A percentile compares a stretch with the other conserved stretches of the same genome.
phyloP scores from a whole-genome alignment of 2,797 vertebrate species.

The Enteromius paludinosus region DNA sequence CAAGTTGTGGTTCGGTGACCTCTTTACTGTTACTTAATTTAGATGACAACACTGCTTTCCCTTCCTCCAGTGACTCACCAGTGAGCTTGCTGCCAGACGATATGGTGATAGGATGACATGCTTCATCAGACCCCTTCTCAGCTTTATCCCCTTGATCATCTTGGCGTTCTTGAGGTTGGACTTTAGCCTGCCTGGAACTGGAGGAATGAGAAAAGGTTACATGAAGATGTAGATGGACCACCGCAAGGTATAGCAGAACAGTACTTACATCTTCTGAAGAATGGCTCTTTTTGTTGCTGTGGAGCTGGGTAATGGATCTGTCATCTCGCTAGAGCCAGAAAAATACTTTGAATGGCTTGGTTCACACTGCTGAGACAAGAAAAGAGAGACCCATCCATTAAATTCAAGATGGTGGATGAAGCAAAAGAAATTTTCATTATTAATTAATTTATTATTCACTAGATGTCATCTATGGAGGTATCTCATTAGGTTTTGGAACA shows the following conservation, averaged over 20 bases:
- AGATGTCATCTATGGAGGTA: neutral
- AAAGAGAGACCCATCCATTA: slow-evolving; percentile 74
- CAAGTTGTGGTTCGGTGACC: neutral
- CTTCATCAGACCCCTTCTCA: slow-evolving; percentile 23
- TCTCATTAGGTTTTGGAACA: neutral
- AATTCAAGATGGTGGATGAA: slow-evolving; percentile 3
- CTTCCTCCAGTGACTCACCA: neutral
- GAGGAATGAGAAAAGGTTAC: slow-evolving; percentile 57
- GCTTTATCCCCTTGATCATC: slow-evolving; percentile 47
- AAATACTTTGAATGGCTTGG: slow-evolving; percentile 82
- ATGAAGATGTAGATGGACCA: slow-evolving; percentile 57
- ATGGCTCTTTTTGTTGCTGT: slow-evolving; percentile 75
- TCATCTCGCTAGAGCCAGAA: slow-evolving; percentile 75
- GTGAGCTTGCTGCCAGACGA: neutral
- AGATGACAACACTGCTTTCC: neutral
- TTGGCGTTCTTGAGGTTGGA: slow-evolving; percentile 55
- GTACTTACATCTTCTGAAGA: slow-evolving; percentile 81
- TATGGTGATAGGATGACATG: neutral
- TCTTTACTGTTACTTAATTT: slow-evolving; percentile 17
- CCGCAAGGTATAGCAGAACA: slow-evolving; percentile 69
- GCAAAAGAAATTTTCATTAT: neutral
- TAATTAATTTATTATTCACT: neutral
- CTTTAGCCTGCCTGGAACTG: slow-evolving; percentile 72
- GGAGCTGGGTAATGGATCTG: slow-evolving; percentile 72
- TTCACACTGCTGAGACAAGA: slow-evolving; percentile 71